phyloP scores from a whole-genome alignment of 2,797 vertebrate species.

The Erpetoichthys calabaricus region DNA sequence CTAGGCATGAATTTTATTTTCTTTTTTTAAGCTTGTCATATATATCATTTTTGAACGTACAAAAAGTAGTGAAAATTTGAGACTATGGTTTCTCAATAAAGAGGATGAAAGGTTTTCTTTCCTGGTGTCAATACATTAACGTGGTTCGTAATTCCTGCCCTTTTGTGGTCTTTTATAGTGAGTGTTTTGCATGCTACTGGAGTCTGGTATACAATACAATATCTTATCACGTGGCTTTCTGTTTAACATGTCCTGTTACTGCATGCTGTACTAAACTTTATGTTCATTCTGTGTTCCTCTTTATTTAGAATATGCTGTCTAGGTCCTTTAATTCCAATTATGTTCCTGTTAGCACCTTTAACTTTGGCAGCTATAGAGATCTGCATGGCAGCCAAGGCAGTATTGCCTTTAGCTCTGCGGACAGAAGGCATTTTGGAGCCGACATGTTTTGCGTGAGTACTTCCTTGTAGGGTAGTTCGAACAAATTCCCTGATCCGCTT shows the following conservation, averaged over 20 bases:
- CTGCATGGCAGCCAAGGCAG: slow-evolving; percentile 89
- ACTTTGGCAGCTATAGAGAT: slow-evolving; percentile 86
- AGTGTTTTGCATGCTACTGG: slow-evolving; percentile 32
- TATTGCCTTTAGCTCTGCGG: slow-evolving; percentile 78
- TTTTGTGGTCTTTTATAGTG: too few species aligned
- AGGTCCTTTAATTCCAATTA: slow-evolving; percentile 91
- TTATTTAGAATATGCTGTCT: slow-evolving; percentile 87
- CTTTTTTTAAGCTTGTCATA: too few species aligned
- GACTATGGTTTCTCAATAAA: too few species aligned
- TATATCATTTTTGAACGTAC: too few species aligned
- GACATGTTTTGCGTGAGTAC: slow-evolving; percentile 84
- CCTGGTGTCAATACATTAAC: too few species aligned
- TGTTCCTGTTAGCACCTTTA: slow-evolving; percentile 73
- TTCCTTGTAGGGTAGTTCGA: slow-evolving; percentile 26
- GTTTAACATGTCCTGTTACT: slow-evolving; percentile 45
- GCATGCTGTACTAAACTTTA: slow-evolving; percentile 65
- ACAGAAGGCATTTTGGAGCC: slow-evolving; percentile 73
- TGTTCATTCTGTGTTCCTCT: slow-evolving; percentile 63
- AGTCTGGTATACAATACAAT: background rate
- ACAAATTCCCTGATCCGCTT: background rate
- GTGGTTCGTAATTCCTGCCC: too few species aligned
- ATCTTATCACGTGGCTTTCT: slow-evolving; percentile 36
- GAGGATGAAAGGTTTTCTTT: too few species aligned
- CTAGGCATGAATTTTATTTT: too few species aligned
- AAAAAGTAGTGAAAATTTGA: too few species aligned